Evolutionary conservation across 2,888 invertebrate species (phyloP), one percentile per base, ranked within the genome.

Genomic region (Cantharis nigra): DNA sequence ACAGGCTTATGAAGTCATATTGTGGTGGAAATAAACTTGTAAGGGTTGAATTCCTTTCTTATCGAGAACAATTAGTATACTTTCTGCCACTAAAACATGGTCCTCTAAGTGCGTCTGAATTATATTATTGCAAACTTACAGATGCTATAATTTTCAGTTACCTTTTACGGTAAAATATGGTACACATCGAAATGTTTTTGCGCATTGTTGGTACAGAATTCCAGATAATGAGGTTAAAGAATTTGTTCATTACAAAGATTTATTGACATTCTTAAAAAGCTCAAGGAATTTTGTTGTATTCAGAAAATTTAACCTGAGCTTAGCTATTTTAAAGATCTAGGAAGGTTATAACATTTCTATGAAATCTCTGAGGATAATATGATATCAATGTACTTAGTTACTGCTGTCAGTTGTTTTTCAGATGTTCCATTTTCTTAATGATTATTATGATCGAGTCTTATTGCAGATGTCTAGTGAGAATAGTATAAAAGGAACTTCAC

Each of bases 201-300:
- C 49, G 49, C 49, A 49, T 49, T 49, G 70, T 49, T 75, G 70
- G 64, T 75, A 65, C 16, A 23, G 65, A 64, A 70, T 62, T 33
- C 69, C 33, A 70, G 23, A 75, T 75, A 75, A 75, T 75, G 75
- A 75, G 71, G 75, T 72, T 63, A 63, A 75, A 72, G 75, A 75
- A 75, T 75, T 75, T 75, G 75, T 72, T 71, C 71, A 71, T 75
- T 75, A 75, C 69, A 75, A 75, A 62, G 71, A 75, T 75, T 75
- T 75, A 75, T 75, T 75, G 75, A 69, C 65, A 75, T 75, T 75
- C 75, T 75, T 75, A 75, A 28, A 62, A 16, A 71, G 71, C 62
- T 71, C 11, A 69, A 71, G 69, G 75, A 75, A 75, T 75, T 72
- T 71, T 13, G 33, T 71, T 71, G 71, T 75, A 72, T 75, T 75